Conservation (phyloP, 2,888 invertebrate species). For the Augochlorella aurata region DNA sequence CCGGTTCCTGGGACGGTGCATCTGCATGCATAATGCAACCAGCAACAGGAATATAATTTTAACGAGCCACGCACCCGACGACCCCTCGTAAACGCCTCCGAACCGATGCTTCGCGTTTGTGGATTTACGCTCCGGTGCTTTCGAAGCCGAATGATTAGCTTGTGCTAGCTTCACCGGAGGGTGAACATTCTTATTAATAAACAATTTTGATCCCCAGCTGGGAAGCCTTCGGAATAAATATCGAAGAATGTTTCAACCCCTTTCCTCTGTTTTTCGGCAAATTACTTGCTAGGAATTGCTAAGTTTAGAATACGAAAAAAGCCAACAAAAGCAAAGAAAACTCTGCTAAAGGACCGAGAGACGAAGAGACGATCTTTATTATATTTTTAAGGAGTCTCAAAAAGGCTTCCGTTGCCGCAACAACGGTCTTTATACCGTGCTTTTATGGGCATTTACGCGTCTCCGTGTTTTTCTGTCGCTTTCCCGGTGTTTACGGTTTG, state of each 20-base stretch:
- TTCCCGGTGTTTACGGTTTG: constrained; percentile 26
- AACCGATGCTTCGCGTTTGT: constrained; percentile 28
- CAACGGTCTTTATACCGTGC: not conserved
- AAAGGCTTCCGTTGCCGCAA: not conserved
- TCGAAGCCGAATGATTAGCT: constrained; percentile 10
- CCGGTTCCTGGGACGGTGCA: constrained; percentile 32
- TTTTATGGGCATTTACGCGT: not conserved
- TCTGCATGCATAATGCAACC: constrained; percentile 71
- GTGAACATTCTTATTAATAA: not conserved
- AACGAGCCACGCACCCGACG: constrained; percentile 63
- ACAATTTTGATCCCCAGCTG: not conserved
- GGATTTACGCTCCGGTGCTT: constrained; percentile 54
- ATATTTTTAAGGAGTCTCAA: not conserved
- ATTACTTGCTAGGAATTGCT: not conserved
- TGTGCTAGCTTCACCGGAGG: not conserved
- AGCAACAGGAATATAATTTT: constrained; percentile 72
- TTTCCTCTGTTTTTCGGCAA: not conserved
- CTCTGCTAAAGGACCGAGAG: too few species aligned
- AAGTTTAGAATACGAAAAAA: not conserved
- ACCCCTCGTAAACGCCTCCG: constrained; percentile 45
- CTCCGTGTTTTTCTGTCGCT: not conserved
- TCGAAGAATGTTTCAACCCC: not conserved
- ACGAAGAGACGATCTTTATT: not conserved
- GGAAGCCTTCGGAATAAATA: too few species aligned
- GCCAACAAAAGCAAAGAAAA: too few species aligned